These are phyloP conservation scores for Dicerorhinus sumatrensis DNA, from an alignment of 2,113 vertebrate species.

Conservation along the genomic window DNA sequence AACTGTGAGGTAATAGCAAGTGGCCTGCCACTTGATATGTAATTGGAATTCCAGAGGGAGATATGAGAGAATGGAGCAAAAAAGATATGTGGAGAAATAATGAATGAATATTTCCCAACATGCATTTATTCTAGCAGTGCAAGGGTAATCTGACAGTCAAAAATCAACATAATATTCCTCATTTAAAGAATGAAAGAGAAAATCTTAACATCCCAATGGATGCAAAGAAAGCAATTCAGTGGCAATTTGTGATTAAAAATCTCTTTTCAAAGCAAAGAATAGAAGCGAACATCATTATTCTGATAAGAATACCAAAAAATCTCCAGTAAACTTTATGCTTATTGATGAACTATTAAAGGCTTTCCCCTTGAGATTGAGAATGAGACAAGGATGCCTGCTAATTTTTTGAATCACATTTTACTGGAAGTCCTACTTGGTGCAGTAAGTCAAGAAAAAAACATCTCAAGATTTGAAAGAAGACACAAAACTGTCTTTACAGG, in stretches of 20 bases:
- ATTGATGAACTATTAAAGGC: background rate
- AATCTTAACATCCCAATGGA: background rate
- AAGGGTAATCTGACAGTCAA: background rate
- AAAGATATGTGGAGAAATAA: background rate
- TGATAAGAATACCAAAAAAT: background rate
- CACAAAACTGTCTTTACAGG: background rate
- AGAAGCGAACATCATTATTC: constrained; percentile 10
- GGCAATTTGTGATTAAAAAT: background rate
- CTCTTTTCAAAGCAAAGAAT: background rate
- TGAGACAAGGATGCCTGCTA: background rate
- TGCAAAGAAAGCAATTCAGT: background rate
- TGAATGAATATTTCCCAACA: background rate
- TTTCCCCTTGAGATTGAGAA: background rate
- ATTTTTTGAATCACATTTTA: constrained; percentile 7
- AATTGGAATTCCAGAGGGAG: background rate
- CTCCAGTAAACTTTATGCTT: background rate
- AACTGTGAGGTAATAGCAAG: background rate
- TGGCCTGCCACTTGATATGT: background rate
- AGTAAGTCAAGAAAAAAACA: background rate
- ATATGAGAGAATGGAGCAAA: background rate
- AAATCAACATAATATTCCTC: background rate
- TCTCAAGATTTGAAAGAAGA: background rate
- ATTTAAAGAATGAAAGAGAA: constrained; percentile 15
- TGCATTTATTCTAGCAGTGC: background rate
- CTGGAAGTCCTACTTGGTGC: background rate